Evolutionary conservation across 1,140 invertebrate genomes (phyloP).

Genomic region (Doryteuthis pealeii): DNA sequence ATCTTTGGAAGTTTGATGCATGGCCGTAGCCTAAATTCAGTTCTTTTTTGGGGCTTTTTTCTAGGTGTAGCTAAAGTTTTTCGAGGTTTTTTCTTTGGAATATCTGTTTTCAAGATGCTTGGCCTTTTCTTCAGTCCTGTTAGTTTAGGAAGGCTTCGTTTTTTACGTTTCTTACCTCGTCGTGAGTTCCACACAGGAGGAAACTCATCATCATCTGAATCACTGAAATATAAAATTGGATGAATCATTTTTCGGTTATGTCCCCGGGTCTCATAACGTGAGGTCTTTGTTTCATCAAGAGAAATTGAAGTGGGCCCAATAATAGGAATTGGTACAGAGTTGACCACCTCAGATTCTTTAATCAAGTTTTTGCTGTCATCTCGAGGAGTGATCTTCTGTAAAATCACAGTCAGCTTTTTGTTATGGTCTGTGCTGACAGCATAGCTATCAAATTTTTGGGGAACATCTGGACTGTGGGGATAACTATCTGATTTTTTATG

Average conservation of each 20-base stretch:
- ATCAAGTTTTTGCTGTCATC: neutral
- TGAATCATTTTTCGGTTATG: constrained; percentile 5
- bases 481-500: neutral
- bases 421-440: constrained; percentile 4
- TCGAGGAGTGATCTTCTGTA: neutral
- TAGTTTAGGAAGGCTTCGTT: neutral
- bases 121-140: neutral
- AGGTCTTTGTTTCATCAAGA: neutral
- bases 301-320: neutral
- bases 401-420: neutral
- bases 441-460: neutral
- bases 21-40: neutral
- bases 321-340: neutral
- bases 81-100: neutral
- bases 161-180: constrained; percentile 7
- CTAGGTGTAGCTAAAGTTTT: neutral
- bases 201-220: constrained; percentile 13
- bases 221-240: constrained; percentile 1
- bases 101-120: neutral
- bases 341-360: neutral
- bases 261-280: neutral
- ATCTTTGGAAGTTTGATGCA: neutral
- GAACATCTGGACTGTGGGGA: neutral
- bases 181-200: constrained; percentile 1
- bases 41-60: neutral